phyloP scores from a whole-genome alignment of 2,888 invertebrate species.

The Mystacides longicornis region DNA sequence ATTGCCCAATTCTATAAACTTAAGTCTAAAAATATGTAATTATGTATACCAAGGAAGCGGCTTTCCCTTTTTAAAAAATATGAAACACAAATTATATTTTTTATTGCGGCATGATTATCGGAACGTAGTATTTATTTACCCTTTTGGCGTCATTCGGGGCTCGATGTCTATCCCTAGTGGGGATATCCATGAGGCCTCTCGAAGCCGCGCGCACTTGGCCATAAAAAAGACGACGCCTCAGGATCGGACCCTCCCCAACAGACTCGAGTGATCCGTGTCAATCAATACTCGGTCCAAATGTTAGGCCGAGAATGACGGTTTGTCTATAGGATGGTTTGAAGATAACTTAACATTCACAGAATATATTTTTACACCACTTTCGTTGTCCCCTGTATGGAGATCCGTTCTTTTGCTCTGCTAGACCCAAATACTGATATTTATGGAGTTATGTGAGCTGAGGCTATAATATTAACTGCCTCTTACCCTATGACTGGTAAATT shows the following conservation, averaged over 20 bases:
- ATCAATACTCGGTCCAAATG: slow-evolving; percentile 4
- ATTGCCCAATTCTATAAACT: no score
- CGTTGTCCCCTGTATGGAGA: no score
- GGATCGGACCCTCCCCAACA: neutral
- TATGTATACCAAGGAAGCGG: no score
- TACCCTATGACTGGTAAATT: no score
- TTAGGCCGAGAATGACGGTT: neutral
- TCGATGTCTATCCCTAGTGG: neutral
- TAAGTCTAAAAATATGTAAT: no score
- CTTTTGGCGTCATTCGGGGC: neutral
- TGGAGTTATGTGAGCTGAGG: no score
- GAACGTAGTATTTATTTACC: neutral
- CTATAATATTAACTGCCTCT: no score
- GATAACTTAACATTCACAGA: no score
- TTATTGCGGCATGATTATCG: neutral
- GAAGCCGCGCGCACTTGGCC: neutral
- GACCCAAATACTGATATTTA: no score
- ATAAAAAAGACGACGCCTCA: neutral
- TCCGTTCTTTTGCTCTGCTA: no score
- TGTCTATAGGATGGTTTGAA: neutral
- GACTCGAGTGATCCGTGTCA: slow-evolving; percentile 1
- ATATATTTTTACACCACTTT: no score
- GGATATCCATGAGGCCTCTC: neutral
- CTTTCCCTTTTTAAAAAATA: no score
- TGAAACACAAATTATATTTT: neutral